phyloP scores from a whole-genome alignment of 2,797 vertebrate genomes.

The Lacerta agilis region DNA sequence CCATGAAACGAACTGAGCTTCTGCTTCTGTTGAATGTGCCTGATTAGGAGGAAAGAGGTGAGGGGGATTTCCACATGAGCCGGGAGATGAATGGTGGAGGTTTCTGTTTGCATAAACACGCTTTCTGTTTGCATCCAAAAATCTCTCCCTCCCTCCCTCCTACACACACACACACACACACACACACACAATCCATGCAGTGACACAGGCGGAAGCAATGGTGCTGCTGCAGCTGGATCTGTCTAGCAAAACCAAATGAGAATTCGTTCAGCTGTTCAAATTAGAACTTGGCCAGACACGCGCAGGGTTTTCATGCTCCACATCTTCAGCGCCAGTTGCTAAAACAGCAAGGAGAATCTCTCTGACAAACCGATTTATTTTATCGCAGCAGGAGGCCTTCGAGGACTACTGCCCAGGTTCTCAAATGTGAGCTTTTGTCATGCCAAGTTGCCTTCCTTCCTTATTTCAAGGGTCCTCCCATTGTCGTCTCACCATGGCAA shows the following conservation, averaged over 20 bases:
- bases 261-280: neutral
- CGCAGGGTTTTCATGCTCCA: neutral
- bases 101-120: neutral
- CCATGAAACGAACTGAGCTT: rapidly evolving
- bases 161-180: neutral
- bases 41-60: neutral
- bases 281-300: neutral
- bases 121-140: neutral
- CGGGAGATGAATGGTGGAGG: neutral
- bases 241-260: neutral
- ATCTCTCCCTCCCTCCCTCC: no score
- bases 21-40: rapidly evolving
- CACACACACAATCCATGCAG: no score
- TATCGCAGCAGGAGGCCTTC: neutral
- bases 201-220: neutral
- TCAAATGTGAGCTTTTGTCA: neutral
- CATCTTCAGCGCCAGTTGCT: neutral
- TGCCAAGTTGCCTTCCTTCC: no score
- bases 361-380: neutral
- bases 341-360: neutral
- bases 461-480: neutral
- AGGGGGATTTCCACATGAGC: neutral
- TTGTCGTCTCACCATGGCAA: no score
- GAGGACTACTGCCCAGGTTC: neutral
- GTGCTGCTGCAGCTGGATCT: neutral